A percentile compares a stretch with the other conserved stretches of the same genome.
These are phyloP conservation scores for Toxostoma redivivum DNA, from an alignment of 2,113 vertebrate genomes.

Conservation along the genomic window DNA sequence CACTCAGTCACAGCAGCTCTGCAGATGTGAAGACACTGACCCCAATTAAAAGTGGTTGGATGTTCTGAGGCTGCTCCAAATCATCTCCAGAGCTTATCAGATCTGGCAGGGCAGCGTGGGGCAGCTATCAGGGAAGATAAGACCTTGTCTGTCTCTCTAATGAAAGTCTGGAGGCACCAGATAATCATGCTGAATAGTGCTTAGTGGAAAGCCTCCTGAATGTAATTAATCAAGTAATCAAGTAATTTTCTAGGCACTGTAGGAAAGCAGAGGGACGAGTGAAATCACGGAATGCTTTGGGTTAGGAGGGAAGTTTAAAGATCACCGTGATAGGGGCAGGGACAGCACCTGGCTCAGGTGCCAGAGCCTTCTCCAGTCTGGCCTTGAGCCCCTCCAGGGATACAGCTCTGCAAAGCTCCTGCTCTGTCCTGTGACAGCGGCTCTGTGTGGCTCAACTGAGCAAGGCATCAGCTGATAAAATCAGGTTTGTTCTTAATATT, in stretches of 20 bases:
- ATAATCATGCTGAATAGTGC: neutral
- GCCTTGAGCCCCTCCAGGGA: neutral
- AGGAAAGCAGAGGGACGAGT: neutral
- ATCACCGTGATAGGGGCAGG: neutral
- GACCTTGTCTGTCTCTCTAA: neutral
- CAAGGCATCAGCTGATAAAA: neutral
- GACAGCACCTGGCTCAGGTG: accelerated
- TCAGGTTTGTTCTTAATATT: neutral
- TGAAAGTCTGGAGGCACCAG: neutral
- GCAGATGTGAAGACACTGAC: neutral
- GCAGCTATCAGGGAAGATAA: neutral
- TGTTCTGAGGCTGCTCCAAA: neutral
- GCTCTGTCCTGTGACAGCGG: neutral
- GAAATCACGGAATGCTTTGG: neutral
- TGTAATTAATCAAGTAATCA: neutral
- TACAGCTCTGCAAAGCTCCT: neutral
- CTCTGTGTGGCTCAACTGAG: neutral
- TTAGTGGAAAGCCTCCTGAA: neutral
- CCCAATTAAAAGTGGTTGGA: neutral
- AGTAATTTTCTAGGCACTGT: neutral
- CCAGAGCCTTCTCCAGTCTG: accelerated
- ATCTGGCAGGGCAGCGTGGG: neutral
- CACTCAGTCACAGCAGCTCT: neutral
- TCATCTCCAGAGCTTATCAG: neutral
- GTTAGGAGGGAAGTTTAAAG: neutral